Conservation (phyloP, 1,140 invertebrate genomes). For the Tetramorium alpestre region DNA sequence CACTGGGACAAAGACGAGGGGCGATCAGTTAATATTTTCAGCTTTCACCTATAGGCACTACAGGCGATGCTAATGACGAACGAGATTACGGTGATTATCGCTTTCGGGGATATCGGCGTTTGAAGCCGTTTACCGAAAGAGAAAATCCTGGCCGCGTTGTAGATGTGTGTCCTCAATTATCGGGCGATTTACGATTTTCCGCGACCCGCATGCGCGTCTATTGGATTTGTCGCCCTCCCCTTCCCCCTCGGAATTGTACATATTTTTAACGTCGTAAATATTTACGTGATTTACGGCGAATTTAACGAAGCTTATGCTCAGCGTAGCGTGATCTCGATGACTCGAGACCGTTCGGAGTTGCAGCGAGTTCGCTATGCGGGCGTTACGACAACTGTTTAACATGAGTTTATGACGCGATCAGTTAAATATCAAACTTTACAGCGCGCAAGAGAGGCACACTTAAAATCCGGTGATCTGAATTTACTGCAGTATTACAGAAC, state of each 20-base stretch:
- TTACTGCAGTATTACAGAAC: constrained; percentile 16
- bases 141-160: constrained; percentile 13
- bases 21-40: constrained; percentile 49
- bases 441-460: background rate
- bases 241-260: background rate
- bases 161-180: constrained; percentile 19
- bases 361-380: constrained; percentile 29
- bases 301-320: constrained; percentile 38
- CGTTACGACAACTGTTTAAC: constrained; percentile 28
- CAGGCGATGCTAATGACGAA: constrained; percentile 48
- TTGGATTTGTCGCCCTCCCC: background rate
- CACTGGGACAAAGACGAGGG: constrained; percentile 21
- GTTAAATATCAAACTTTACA: constrained; percentile 44
- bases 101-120: background rate
- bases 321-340: background rate
- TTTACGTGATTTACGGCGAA: constrained; percentile 54
- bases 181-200: constrained; percentile 44
- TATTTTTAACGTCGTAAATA: constrained; percentile 58
- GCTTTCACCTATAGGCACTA: background rate
- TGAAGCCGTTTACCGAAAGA: background rate
- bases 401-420: constrained; percentile 38
- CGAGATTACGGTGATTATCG: constrained; percentile 51
- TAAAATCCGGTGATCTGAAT: constrained; percentile 23
- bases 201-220: constrained; percentile 52
- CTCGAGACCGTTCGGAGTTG: constrained; percentile 5